Evolutionary conservation across 2,113 vertebrate species (phyloP), one percentile per base, ranked within the genome.

Genomic region (Caloenas nicobarica): DNA sequence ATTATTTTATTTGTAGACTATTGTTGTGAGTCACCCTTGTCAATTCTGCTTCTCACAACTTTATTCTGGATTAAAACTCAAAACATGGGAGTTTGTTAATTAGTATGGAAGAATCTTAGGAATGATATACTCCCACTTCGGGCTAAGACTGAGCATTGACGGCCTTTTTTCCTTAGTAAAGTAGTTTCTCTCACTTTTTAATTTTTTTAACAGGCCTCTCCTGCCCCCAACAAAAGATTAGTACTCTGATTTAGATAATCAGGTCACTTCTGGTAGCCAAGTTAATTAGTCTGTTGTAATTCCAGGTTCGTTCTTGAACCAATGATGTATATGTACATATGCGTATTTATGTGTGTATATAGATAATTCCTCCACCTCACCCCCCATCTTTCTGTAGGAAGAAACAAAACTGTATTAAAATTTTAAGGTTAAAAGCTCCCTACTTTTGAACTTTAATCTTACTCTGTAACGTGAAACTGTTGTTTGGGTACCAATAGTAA

Each of bases 91-190:
- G 78, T 91, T 84, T 81, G 51, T 81, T 95, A 92, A 93, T 96
- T 95, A 89, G 84, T 94, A 87, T 95, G 93, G 91, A 95, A 93
- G 93, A 96, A 95, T 95, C 58, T 89, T 58, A 96, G 88, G 95
- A 97, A 95, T 94, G 36, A 69, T 88, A 22, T 95, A 89, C 83
- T 92, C 88, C 91, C 79, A 91, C 93, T 88, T 95, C 68, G 60
- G 79, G 58, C 68, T 91, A 86, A 82, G 94, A 94, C 89, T 46
- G 58, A 73, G 58, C 62, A 65, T 54, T 89, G 81, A n/a, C 4
- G 17, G 68, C 40, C 40, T 92, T 91, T 60, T 92, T 79, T 92
- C 42, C 54, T 76, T 86, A 58, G 70, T 36, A n/a, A 91, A 76
- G 40, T 42, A 40, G 25, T 88, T 93, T 80, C 34, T 86, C 71